Conservation (phyloP, 2,797 vertebrate genomes). For the Eulemur coronatus region DNA sequence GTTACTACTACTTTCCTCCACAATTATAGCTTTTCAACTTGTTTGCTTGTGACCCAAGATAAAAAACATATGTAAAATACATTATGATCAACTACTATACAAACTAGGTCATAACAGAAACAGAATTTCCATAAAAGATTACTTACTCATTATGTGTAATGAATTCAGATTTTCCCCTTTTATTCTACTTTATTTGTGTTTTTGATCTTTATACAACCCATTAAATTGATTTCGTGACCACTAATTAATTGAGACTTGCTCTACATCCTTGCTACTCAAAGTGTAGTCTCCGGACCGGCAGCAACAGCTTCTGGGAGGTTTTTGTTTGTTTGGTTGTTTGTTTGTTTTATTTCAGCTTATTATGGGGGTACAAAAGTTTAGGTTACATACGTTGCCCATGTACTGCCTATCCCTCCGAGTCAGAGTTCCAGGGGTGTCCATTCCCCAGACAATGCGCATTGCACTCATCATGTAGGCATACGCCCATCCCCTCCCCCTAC, state of each 20-base stretch:
- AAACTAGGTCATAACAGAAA: neutral
- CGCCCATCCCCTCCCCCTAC: too few relatives aligned
- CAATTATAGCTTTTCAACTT: neutral
- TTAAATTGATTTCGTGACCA: neutral
- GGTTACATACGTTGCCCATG: too few relatives aligned
- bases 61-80: neutral
- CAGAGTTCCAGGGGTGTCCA: too few relatives aligned
- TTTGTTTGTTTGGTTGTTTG: too few relatives aligned
- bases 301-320: neutral
- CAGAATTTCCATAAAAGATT: neutral
- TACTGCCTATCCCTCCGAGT: too few relatives aligned
- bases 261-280: neutral
- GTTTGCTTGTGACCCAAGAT: neutral
- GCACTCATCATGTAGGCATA: too few relatives aligned
- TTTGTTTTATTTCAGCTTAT: too few relatives aligned
- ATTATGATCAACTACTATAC: neutral
- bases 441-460: too few relatives aligned
- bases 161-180: neutral
- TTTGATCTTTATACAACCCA: neutral
- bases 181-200: neutral
- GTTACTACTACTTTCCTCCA: neutral
- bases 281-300: neutral
- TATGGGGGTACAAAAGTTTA: too few relatives aligned
- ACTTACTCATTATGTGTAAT: neutral
- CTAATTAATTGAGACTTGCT: neutral